phyloP scores from a whole-genome alignment of 2,113 vertebrate species.

The Elanoides forficatus region DNA sequence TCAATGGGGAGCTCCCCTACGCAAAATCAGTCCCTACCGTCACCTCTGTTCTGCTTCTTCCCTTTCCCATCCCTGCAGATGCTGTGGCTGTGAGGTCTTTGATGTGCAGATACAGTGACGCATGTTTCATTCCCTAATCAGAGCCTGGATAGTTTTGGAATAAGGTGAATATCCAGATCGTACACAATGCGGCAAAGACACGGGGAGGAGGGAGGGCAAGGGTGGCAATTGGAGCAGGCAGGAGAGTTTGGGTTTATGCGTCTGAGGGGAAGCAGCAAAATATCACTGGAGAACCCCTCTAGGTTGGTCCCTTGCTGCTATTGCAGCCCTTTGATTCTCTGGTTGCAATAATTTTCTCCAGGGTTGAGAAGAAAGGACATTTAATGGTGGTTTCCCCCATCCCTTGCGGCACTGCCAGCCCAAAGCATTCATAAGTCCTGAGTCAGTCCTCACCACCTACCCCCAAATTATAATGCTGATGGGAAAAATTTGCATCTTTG shows the following conservation, averaged over 20 bases:
- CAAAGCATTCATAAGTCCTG: neutral
- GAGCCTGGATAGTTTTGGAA: neutral
- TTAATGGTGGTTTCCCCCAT: neutral
- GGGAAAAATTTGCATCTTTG: neutral
- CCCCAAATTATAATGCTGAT: neutral
- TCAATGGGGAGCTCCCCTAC: conserved; percentile 4
- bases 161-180: neutral
- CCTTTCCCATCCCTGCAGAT: neutral
- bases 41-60: neutral
- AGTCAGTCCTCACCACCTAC: neutral
- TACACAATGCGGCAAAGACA: neutral
- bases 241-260: neutral
- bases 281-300: neutral
- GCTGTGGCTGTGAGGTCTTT: conserved; percentile 1
- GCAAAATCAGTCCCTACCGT: neutral
- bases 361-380: neutral
- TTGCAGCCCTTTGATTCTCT: neutral
- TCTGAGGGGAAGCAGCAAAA: neutral
- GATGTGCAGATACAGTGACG: conserved; percentile 35
- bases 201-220: neutral
- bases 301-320: neutral
- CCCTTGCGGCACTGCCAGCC: neutral
- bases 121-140: neutral
- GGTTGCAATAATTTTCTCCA: neutral
- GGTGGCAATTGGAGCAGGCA: neutral